A percentile compares a stretch with the other conserved stretches of the same genome.
Conservation (phyloP, 2,888 invertebrate genomes). For the Odontothrips loti region DNA sequence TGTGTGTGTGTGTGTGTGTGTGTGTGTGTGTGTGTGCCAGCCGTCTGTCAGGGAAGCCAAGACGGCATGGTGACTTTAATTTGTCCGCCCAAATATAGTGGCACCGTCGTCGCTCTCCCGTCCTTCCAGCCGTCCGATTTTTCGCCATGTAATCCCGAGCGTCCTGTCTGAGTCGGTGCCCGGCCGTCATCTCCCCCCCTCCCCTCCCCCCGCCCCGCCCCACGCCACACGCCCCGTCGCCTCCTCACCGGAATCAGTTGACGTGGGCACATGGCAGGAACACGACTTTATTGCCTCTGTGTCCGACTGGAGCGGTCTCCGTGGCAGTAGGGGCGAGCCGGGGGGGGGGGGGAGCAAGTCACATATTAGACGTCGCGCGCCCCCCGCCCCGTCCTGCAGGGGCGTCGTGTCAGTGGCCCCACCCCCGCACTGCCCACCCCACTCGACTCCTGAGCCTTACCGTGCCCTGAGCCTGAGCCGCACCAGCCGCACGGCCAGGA, state of each 20-base stretch:
- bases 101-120: neutral
- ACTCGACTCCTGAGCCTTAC: too few species aligned
- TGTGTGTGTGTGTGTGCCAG: neutral
- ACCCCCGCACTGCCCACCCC: neutral
- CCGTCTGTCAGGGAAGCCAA: neutral
- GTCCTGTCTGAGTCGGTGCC: neutral
- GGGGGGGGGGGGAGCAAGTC: neutral
- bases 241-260: constrained; percentile 11
- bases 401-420: neutral
- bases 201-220: neutral
- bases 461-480: too few species aligned
- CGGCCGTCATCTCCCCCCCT: neutral
- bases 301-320: neutral
- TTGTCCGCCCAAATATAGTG: neutral
- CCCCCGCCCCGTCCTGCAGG: neutral
- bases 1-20: neutral
- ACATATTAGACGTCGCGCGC: constrained; percentile 10
- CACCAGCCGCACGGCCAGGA: neutral
- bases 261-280: constrained; percentile 21
- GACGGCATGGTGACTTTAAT: neutral
- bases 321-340: neutral
- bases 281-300: constrained; percentile 22
- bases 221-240: neutral
- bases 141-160: constrained; percentile 2
- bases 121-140: neutral